These are phyloP conservation scores for Danionella cerebrum DNA, from an alignment of 2,113 vertebrate genomes.

Conservation along the genomic window DNA sequence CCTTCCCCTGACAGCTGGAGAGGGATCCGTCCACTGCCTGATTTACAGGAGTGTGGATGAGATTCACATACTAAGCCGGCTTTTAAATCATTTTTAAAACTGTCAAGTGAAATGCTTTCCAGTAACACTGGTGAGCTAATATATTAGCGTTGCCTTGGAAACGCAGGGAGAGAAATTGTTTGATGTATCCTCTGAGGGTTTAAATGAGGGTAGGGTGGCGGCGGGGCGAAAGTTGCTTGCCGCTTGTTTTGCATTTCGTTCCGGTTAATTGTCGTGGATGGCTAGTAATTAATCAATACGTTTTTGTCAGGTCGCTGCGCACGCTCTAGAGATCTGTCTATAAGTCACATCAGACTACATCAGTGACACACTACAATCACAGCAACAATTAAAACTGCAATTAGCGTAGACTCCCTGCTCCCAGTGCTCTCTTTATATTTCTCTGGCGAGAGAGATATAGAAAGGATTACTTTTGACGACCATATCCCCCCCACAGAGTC, in stretches of 20 bases:
- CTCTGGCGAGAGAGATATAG: too few species aligned
- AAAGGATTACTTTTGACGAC: too few species aligned
- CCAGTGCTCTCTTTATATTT: too few species aligned
- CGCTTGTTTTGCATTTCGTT: conserved; percentile 33
- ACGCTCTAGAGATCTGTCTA: conserved; percentile 21
- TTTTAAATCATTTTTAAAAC: conserved; percentile 53
- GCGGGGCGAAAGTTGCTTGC: neutral
- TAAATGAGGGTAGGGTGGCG: conserved; percentile 24
- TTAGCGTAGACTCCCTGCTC: conserved; percentile 11
- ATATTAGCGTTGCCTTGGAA: conserved; percentile 63
- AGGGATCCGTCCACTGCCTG: conserved; percentile 18
- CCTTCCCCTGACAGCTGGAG: conserved; percentile 5
- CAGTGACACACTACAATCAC: conserved; percentile 19
- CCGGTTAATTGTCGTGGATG: conserved; percentile 44
- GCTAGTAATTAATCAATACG: conserved; percentile 44
- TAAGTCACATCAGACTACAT: conserved; percentile 28
- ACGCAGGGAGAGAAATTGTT: conserved; percentile 44
- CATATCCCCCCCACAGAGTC: too few species aligned
- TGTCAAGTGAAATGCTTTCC: conserved; percentile 44
- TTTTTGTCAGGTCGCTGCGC: conserved; percentile 40
- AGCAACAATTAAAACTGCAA: conserved; percentile 26
- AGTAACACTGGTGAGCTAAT: conserved; percentile 47
- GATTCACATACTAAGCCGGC: conserved; percentile 26
- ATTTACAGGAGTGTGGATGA: conserved; percentile 31
- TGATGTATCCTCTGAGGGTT: conserved; percentile 49